phyloP scores from a whole-genome alignment of 2,888 invertebrate genomes.

The Clepsis dumicolana region DNA sequence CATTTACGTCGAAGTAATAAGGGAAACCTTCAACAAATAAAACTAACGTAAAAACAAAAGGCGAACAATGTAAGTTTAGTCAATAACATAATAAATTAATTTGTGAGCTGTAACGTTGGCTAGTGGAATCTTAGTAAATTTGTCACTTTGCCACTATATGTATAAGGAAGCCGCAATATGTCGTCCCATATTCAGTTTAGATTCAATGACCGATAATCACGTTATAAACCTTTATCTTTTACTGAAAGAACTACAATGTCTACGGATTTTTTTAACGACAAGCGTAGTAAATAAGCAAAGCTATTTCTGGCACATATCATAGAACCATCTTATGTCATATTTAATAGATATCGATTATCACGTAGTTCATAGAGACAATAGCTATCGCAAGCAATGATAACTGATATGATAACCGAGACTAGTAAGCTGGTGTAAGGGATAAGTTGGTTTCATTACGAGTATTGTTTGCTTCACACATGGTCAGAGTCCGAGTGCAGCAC shows the following conservation, averaged over 20 bases:
- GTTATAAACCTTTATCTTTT: conserved; percentile 8
- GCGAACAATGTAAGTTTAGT: conserved; percentile 9
- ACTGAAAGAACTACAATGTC: background rate
- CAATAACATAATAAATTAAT: background rate
- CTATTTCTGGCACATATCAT: background rate
- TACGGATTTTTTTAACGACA: background rate
- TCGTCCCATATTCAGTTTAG: background rate
- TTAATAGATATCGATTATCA: conserved; percentile 10
- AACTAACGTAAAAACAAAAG: conserved; percentile 1
- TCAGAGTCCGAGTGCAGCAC: background rate
- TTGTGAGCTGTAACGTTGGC: background rate
- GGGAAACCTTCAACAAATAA: conserved; percentile 21
- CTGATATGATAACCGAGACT: no score
- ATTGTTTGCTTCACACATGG: background rate
- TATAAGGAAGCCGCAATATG: background rate
- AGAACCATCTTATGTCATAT: background rate
- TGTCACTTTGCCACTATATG: no score
- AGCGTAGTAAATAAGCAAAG: background rate
- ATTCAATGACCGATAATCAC: conserved; percentile 30
- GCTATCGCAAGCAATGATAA: background rate
- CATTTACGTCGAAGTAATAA: conserved; percentile 1
- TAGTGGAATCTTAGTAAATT: background rate
- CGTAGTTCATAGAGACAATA: background rate
- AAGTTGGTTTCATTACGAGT: background rate
- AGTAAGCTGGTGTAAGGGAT: no score